phyloP scores from a whole-genome alignment of 2,888 invertebrate species.

The Tenthredo mesomela region DNA sequence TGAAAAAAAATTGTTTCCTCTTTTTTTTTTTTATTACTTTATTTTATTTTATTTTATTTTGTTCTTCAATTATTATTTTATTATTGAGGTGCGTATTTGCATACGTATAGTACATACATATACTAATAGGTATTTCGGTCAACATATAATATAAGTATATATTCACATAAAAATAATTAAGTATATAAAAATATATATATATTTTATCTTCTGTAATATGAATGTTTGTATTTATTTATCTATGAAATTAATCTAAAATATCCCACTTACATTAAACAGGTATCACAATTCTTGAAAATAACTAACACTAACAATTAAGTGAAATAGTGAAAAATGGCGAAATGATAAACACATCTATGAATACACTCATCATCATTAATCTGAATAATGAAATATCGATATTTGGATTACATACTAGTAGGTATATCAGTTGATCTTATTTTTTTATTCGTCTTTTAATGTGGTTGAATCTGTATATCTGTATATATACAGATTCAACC shows the following conservation, averaged over 20 bases:
- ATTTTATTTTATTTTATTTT: too few species aligned
- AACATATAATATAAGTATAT: neutral
- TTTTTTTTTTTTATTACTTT: neutral
- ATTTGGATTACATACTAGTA: neutral
- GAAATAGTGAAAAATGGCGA: neutral
- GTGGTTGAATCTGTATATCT: neutral
- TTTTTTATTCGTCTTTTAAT: neutral
- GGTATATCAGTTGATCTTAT: neutral
- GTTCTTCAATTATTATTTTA: neutral
- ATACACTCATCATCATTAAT: neutral
- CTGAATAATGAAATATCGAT: neutral
- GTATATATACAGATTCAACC: neutral
- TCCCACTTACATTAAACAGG: neutral
- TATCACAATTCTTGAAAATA: neutral
- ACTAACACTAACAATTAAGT: neutral
- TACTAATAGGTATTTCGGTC: neutral
- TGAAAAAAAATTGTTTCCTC: neutral
- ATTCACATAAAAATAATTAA: neutral
- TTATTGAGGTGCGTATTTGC: neutral
- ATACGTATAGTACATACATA: neutral
- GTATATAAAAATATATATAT: neutral
- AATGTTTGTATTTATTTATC: neutral
- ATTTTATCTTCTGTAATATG: conserved; percentile 28
- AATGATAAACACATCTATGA: neutral
- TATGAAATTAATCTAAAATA: neutral